Evolutionary conservation across 2,113 vertebrate species (phyloP), one percentile per base, ranked within the genome.

Genomic region (Elaphurus davidianus): DNA sequence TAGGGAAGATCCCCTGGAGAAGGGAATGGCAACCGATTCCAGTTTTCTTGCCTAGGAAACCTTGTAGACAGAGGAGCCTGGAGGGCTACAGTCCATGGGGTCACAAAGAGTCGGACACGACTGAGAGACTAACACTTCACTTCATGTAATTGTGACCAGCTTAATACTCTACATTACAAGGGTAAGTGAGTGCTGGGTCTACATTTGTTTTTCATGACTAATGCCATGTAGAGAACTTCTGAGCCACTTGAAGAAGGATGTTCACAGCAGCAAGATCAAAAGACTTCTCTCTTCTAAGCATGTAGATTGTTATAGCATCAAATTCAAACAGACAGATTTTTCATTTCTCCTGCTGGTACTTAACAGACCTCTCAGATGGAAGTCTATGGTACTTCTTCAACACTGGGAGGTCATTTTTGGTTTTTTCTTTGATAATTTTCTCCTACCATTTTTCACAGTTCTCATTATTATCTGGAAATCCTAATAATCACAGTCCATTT

Each of bases 381-480:
- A 21, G 17, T 36, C 54, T 67, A 55, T 0, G 1, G 19, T 76
- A 52, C 15, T 64, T 87, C 8, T 30, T 90, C 12, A 76, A 76
- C 12, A 76, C 33, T 47, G 36, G 16, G n/a, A 76, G 76, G 57
- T 21, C 8, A 2, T 17, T 27, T 88, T 91, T 52, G 25, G 47
- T 82, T 45, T 76, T 27, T 76, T 10, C n/a, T 94, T 83, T 83
- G 45, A 91, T 54, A 52, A 17, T 86, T 83, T 84, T 54, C 27
- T 90, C 40, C 30, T 19, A 78, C 0, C 23, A 83, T 30, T 74
- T 83, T 76, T 76, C n/a, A 74, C 15, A 74, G 57, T 86, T 93
- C 16, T 76, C 33, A 59, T 67, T 45, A 43, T 64, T 83, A 47
- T 12, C 28, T 93, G 62, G 55, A 93, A 90, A 78, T 86, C 19